Percentiles rank a stretch among this genome's conserved stretches.
Evolutionary conservation across 1,140 invertebrate genomes (phyloP).

Genomic region (Rhyacophila brunnea): DNA sequence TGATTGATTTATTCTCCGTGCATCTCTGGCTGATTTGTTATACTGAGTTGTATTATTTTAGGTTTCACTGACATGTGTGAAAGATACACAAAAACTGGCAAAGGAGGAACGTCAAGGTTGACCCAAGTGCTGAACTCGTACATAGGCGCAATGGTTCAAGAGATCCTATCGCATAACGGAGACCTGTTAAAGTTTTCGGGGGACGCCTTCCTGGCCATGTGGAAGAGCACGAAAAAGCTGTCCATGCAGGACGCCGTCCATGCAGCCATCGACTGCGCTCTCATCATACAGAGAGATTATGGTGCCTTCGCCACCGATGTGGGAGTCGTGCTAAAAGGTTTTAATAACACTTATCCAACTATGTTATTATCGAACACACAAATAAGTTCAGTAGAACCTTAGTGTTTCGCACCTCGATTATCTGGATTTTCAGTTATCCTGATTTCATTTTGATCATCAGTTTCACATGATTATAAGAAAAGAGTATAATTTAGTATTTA

Average conservation of each 20-base stretch:
- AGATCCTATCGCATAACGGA: slow-evolving; percentile 61
- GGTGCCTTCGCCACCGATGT: slow-evolving; percentile 60
- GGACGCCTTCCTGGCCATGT: slow-evolving; percentile 64
- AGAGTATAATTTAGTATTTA: too few relatives aligned
- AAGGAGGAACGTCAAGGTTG: slow-evolving; percentile 61
- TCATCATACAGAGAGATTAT: slow-evolving; percentile 63
- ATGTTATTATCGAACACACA: too few relatives aligned
- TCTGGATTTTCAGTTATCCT: too few relatives aligned
- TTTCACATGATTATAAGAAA: too few relatives aligned
- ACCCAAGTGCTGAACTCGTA: slow-evolving; percentile 65
- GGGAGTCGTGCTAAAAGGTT: slow-evolving; percentile 57
- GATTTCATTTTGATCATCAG: too few relatives aligned
- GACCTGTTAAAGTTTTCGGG: slow-evolving; percentile 69
- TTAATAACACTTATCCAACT: too few relatives aligned
- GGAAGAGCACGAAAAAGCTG: slow-evolving; percentile 53
- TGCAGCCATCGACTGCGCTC: slow-evolving; percentile 60
- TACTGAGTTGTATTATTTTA: too few relatives aligned
- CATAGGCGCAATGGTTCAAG: slow-evolving; percentile 65
- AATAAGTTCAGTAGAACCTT: too few relatives aligned
- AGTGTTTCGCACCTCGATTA: too few relatives aligned
- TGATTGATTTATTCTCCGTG: too few relatives aligned
- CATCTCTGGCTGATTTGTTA: too few relatives aligned
- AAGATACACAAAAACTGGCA: slow-evolving; percentile 58
- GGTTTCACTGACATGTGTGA: slow-evolving; percentile 66
- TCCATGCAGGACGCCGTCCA: slow-evolving; percentile 59